Conservation (phyloP, 2,888 invertebrate species). For the Colostygia pectinataria region DNA sequence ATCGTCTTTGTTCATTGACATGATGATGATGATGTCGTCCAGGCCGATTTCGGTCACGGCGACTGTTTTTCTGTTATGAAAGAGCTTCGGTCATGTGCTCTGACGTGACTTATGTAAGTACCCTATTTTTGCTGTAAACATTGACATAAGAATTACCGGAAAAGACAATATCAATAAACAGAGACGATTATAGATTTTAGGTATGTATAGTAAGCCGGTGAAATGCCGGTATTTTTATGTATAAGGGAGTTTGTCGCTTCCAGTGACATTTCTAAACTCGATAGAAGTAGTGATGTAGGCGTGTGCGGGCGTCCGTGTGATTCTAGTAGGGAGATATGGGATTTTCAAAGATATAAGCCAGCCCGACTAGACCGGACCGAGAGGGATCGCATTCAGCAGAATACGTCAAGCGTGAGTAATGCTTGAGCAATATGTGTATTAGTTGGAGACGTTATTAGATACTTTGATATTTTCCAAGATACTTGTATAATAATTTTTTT, state of each 20-base stretch:
- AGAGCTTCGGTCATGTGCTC: no score
- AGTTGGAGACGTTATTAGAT: constrained; percentile 12
- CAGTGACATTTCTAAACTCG: constrained; percentile 13
- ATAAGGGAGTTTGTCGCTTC: constrained; percentile 9
- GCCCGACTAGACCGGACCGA: constrained; percentile 63
- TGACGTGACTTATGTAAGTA: no score
- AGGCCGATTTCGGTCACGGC: no score
- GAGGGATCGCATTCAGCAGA: constrained; percentile 35
- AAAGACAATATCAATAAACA: no score
- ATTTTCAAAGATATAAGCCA: constrained; percentile 69
- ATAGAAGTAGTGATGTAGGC: constrained; percentile 51
- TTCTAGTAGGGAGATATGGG: constrained; percentile 75
- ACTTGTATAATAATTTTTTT: background rate
- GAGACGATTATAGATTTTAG: no score
- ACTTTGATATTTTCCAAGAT: background rate
- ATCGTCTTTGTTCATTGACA: no score
- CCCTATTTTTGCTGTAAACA: no score
- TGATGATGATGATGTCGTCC: no score
- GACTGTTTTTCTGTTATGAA: no score
- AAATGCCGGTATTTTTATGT: no score
- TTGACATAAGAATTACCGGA: no score
- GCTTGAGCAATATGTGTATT: constrained; percentile 20
- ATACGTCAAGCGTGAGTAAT: constrained; percentile 30
- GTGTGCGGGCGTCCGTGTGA: constrained; percentile 75
- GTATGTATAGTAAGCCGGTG: no score